These are phyloP conservation scores for Picus viridis DNA, from an alignment of 2,797 vertebrate species.

Conservation along the genomic window DNA sequence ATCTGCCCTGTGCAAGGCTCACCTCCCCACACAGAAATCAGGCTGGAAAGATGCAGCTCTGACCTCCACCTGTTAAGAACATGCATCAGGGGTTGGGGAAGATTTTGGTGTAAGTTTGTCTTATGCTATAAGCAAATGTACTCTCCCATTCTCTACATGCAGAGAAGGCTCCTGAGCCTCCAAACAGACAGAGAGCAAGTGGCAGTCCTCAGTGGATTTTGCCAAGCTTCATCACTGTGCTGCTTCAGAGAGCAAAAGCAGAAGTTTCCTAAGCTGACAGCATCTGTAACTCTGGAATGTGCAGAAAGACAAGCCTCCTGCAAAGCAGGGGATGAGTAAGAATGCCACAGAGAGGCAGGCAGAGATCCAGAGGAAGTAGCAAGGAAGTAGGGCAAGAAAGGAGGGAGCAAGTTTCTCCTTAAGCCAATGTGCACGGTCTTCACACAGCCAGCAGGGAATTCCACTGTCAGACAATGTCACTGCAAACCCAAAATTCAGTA, in stretches of 20 bases:
- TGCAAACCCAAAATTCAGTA: background rate
- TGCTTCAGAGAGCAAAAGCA: background rate
- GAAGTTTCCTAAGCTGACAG: background rate
- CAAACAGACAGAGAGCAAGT: accelerated
- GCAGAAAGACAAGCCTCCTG: background rate
- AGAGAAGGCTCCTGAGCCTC: background rate
- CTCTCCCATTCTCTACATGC: accelerated
- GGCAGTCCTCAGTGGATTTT: background rate
- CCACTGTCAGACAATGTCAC: background rate
- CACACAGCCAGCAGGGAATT: background rate
- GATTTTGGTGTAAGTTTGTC: background rate
- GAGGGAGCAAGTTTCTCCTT: background rate
- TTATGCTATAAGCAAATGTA: background rate
- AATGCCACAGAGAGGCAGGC: background rate
- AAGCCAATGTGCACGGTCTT: background rate
- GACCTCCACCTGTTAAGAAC: background rate
- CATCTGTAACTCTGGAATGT: background rate
- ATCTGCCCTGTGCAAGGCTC: background rate
- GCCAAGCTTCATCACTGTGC: background rate
- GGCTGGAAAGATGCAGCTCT: background rate
- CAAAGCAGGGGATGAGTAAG: background rate
- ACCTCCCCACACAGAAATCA: background rate
- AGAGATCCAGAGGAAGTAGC: background rate
- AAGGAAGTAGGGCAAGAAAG: conserved; percentile 12
- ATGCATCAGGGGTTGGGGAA: background rate